phyloP scores from a whole-genome alignment of 1,140 invertebrate genomes.

The Ceratina japonica region DNA sequence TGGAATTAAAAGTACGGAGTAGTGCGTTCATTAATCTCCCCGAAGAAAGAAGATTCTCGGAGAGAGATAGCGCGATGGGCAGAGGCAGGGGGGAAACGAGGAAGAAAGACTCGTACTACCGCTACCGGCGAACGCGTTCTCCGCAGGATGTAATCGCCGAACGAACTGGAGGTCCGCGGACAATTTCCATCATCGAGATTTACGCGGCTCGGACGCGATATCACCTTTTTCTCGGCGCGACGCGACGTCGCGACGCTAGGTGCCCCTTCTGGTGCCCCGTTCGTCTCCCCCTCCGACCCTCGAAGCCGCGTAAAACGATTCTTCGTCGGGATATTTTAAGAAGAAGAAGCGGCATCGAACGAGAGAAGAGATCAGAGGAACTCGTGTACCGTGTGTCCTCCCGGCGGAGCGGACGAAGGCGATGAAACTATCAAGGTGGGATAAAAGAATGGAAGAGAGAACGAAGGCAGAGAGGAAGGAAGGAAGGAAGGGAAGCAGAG shows the following conservation, averaged over 20 bases:
- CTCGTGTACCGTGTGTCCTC: not conserved
- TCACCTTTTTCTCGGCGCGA: constrained; percentile 55
- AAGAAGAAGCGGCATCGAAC: no score
- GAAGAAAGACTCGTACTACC: constrained; percentile 50
- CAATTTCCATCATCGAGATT: constrained; percentile 76
- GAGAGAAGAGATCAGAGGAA: no score
- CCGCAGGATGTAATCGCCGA: constrained; percentile 74
- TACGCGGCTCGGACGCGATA: constrained; percentile 70
- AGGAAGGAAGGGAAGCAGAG: constrained; percentile 18
- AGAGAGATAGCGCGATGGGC: constrained; percentile 27
- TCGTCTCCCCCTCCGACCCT: no score
- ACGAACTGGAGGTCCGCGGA: constrained; percentile 71
- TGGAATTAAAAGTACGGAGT: constrained; percentile 77
- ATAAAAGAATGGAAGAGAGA: not conserved
- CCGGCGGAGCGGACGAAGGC: not conserved
- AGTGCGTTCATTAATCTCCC: constrained; percentile 72
- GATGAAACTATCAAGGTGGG: no score
- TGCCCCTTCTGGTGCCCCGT: not conserved
- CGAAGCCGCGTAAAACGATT: no score
- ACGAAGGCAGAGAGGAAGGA: constrained; percentile 24
- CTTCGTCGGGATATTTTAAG: no score
- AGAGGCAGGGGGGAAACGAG: constrained; percentile 49
- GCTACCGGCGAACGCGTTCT: constrained; percentile 72
- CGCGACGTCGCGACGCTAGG: no score
- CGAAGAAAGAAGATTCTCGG: constrained; percentile 61